phyloP scores from a whole-genome alignment of 2,113 vertebrate species.

The Rhombomys opimus region DNA sequence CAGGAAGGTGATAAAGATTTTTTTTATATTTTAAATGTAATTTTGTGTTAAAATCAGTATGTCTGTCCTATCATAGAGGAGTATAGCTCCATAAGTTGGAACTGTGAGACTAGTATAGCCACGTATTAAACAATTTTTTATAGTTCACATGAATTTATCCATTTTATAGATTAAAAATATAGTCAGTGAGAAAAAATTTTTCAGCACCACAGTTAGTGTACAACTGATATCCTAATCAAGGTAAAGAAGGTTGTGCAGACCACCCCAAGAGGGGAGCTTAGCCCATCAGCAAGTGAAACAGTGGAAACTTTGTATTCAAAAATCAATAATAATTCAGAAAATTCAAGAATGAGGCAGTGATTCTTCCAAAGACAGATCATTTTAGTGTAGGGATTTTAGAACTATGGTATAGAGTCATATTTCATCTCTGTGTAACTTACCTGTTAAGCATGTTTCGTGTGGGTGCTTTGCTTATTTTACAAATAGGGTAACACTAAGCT shows the following conservation, averaged over 20 bases:
- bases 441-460: neutral
- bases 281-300: neutral
- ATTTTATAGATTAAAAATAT: neutral
- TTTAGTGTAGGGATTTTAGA: neutral
- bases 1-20: neutral
- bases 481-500: neutral
- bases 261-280: neutral
- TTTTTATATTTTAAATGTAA: neutral
- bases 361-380: neutral
- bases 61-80: neutral
- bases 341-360: neutral
- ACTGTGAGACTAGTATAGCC: neutral
- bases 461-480: neutral
- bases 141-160: neutral
- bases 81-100: neutral
- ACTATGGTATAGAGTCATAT: neutral
- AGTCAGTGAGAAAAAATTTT: neutral
- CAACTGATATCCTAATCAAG: neutral
- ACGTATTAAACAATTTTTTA: neutral
- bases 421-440: neutral
- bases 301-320: neutral
- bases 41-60: conserved; percentile 44
- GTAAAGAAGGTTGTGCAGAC: neutral
- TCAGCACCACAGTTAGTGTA: neutral
- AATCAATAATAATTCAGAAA: no score